Evolutionary conservation across 2,113 vertebrate genomes (phyloP), one percentile per base, ranked within the genome.

Genomic region (Oxygymnocypris stewartii): DNA sequence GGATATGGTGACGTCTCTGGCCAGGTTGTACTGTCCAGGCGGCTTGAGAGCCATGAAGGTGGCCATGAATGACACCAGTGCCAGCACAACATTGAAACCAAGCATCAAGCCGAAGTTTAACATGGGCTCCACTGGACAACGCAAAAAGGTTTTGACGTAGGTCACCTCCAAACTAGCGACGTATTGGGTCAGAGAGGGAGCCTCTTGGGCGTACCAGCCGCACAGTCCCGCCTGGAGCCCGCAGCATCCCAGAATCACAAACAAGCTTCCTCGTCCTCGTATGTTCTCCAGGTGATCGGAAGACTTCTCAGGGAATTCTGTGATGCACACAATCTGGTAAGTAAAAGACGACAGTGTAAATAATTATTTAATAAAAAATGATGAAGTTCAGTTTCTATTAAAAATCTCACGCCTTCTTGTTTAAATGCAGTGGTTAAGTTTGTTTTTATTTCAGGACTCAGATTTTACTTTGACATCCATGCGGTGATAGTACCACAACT

Each of bases 1-100:
- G 80, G 95, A 92, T 0, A 97, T 96, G 4, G 96, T 96, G 91
- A 98, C 96, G 67, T 97, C 94, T 0, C 96, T 94, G 79, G 97
- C 96, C 0, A 94, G 20, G 28, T 96, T 97, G 87, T 97, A 97
- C 85, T 90, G 94, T 49, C 91, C 92, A 0, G 90, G 91, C 0
- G 87, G 90, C 16, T 92, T 94, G 18, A 91, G 92, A 0, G 96
- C 97, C 95, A 97, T 96, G 92, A 98, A 99, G 0, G 96, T 97
- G 91, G 95, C 94, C 83, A 98, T 96, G 89, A 98, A 96, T 1
- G 96, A 97, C 13, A 88, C 7, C 18, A 96, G 89, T 0, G 94
- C 92, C 87, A 97, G 65, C 6, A 74, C 23, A 63, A n/a, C 9
- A 0, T 96, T 97, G 87, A 90, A 88, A 40, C 92, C 89, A 0